phyloP scores from a whole-genome alignment of 1,140 invertebrate genomes.

The Thaumatotibia leucotreta region DNA sequence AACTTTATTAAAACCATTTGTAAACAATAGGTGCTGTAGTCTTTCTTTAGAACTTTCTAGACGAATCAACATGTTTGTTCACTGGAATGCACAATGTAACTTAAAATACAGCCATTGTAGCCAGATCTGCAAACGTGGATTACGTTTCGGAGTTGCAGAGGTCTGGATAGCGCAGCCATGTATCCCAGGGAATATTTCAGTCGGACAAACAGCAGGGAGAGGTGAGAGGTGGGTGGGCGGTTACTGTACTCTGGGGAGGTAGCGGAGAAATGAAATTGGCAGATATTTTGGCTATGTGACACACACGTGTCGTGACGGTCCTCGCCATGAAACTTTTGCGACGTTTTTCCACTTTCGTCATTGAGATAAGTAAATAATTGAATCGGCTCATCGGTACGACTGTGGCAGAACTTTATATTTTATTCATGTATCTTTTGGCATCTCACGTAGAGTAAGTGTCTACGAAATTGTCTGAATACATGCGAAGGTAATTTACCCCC shows the following conservation, averaged over 20 bases:
- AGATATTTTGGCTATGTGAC: constrained; percentile 59
- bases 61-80: constrained; percentile 47
- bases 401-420: not conserved
- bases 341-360: constrained; percentile 49
- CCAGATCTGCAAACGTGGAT: constrained; percentile 29
- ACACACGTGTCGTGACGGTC: constrained; percentile 48
- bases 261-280: constrained; percentile 66
- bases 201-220: constrained; percentile 44
- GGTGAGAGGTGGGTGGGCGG: constrained; percentile 41
- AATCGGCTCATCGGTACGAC: constrained; percentile 17
- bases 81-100: constrained; percentile 37
- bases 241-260: constrained; percentile 64
- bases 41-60: constrained; percentile 54
- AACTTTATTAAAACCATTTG: constrained; percentile 21
- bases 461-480: not conserved
- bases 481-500: not conserved
- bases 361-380: constrained; percentile 37
- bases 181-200: constrained; percentile 57
- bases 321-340: constrained; percentile 54
- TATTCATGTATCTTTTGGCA: not conserved
- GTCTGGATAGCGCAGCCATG: constrained; percentile 33
- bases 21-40: constrained; percentile 25
- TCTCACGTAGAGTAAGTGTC: not conserved
- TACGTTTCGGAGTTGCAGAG: constrained; percentile 15
- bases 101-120: constrained; percentile 36